These are phyloP conservation scores for Resseliella maxima DNA, from an alignment of 2,888 invertebrate species.

Conservation along the genomic window DNA sequence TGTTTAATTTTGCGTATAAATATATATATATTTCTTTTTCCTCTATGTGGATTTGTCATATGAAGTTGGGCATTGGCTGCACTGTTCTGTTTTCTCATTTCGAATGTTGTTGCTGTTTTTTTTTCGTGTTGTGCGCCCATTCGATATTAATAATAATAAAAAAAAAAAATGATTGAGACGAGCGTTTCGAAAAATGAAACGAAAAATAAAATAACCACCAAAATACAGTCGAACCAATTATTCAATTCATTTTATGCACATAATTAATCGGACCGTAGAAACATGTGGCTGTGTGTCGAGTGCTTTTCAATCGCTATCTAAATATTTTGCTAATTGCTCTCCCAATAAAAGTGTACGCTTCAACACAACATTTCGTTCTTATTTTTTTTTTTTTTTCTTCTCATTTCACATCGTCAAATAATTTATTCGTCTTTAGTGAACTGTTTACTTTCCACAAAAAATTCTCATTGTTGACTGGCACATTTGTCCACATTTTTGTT, in stretches of 20 bases:
- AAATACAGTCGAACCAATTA: conserved; percentile 34
- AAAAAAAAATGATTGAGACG: conserved; percentile 25
- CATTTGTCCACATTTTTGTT: conserved; percentile 35
- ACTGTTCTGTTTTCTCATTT: background rate
- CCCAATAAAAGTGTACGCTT: conserved; percentile 6
- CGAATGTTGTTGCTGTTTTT: background rate
- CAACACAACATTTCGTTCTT: background rate
- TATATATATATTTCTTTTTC: conserved; percentile 13
- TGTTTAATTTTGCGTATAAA: conserved; percentile 54
- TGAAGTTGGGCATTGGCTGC: conserved; percentile 36
- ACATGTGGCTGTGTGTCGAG: background rate
- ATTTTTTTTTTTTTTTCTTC: background rate
- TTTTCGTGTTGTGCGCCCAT: background rate
- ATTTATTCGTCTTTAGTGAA: background rate
- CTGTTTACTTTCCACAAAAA: background rate
- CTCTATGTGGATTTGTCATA: background rate
- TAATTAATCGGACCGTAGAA: conserved; percentile 41
- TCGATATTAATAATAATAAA: background rate
- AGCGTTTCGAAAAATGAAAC: background rate
- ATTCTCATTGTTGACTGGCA: background rate
- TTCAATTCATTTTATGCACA: conserved; percentile 53
- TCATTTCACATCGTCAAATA: background rate
- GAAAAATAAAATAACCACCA: background rate
- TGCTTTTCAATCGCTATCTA: background rate
- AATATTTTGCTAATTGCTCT: conserved; percentile 48